phyloP scores from a whole-genome alignment of 2,797 vertebrate species.

The Thalassophryne amazonica region DNA sequence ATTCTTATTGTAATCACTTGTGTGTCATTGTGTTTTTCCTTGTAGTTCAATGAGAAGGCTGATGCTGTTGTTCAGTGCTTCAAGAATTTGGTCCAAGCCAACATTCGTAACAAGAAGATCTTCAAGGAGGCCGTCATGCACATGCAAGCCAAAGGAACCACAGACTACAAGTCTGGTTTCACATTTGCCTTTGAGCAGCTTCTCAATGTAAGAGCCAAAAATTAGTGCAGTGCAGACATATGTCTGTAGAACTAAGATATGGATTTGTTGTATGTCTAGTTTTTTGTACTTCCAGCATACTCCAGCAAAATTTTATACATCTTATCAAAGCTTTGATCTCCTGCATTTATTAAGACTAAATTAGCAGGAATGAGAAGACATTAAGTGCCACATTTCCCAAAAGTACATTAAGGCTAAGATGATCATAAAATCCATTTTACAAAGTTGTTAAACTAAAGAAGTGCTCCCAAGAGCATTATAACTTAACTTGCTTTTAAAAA shows the following conservation, averaged over 20 bases:
- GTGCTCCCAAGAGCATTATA: too few species aligned
- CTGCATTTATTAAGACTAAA: conserved; percentile 34
- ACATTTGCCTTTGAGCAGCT: conserved; percentile 97
- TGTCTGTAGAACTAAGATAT: too few species aligned
- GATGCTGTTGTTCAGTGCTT: conserved; percentile 94
- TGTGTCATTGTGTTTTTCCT: conserved; percentile 5
- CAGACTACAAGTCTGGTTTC: conserved; percentile 97
- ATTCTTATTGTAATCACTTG: neutral
- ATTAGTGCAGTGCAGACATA: neutral
- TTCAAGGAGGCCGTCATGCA: conserved; percentile 92
- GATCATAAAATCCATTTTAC: too few species aligned
- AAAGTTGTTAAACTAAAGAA: too few species aligned
- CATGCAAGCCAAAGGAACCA: conserved; percentile 96
- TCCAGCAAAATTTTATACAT: conserved; percentile 2
- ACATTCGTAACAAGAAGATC: conserved; percentile 96
- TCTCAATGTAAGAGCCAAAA: conserved; percentile 86
- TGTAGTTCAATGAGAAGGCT: conserved; percentile 95
- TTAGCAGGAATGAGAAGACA: conserved; percentile 42
- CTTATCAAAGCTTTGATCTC: conserved; percentile 15
- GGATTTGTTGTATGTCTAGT: too few species aligned
- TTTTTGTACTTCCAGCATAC: too few species aligned
- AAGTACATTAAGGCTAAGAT: too few species aligned
- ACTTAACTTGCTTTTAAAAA: too few species aligned
- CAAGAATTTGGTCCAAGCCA: conserved; percentile 95
- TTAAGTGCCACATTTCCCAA: too few species aligned